A percentile compares a stretch with the other conserved stretches of the same genome.
Evolutionary conservation across 2,888 invertebrate species (phyloP).

Genomic region (Ditula angustiorana): DNA sequence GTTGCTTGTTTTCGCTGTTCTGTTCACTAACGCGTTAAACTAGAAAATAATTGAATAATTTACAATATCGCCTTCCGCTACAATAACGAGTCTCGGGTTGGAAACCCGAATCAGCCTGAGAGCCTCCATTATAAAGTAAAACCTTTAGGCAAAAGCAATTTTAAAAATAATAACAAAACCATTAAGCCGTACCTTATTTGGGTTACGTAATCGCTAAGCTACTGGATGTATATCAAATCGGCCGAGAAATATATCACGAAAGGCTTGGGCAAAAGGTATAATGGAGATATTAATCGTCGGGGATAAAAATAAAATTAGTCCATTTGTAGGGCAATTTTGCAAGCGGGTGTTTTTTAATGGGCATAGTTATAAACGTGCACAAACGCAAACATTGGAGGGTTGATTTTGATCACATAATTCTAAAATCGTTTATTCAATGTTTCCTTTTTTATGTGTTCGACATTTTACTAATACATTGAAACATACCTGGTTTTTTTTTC

Average conservation of each 20-base stretch:
- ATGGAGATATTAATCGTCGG: conserved; percentile 26
- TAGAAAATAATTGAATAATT: not conserved
- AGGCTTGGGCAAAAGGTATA: conserved; percentile 14
- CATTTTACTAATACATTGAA: no score
- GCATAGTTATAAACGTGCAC: conserved; percentile 4
- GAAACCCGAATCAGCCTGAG: not conserved
- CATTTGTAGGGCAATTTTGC: conserved; percentile 25
- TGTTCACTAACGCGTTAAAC: not conserved
- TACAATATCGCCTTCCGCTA: not conserved
- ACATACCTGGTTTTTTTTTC: no score
- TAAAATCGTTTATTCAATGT: not conserved
- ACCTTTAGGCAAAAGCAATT: conserved; percentile 7
- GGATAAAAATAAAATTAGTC: conserved; percentile 34
- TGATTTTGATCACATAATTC: not conserved
- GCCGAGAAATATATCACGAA: conserved; percentile 21
- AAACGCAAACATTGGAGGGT: not conserved
- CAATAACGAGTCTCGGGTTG: not conserved
- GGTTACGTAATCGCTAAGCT: conserved; percentile 9
- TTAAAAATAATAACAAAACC: conserved; percentile 11
- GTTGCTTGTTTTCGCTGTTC: not conserved
- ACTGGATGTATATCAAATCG: conserved; percentile 3
- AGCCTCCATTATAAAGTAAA: conserved; percentile 12
- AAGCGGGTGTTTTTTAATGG: conserved; percentile 30
- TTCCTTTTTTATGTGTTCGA: no score
- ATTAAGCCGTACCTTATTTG: not conserved